Evolutionary conservation across 1,140 invertebrate species (phyloP).

Genomic region (Halyomorpha halys): DNA sequence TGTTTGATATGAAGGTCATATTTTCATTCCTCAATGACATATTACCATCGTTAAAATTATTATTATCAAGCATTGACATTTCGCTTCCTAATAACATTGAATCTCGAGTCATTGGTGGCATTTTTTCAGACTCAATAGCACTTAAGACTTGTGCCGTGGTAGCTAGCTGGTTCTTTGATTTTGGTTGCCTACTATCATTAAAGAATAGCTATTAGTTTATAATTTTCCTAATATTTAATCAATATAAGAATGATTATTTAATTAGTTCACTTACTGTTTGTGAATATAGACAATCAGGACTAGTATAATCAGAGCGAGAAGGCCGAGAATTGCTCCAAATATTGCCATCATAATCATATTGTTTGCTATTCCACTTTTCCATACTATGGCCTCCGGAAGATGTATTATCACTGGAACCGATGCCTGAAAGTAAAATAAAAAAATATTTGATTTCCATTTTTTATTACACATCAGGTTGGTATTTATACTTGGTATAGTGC

Average conservation of each 20-base stretch:
- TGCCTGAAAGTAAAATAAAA: slow-evolving; percentile 38
- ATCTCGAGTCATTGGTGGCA: slow-evolving; percentile 32
- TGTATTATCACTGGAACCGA: slow-evolving; percentile 65
- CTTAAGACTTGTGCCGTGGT: slow-evolving; percentile 31
- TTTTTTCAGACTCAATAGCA: slow-evolving; percentile 36
- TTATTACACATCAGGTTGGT: too few species aligned
- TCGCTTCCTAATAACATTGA: slow-evolving; percentile 27
- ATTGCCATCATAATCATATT: slow-evolving; percentile 53
- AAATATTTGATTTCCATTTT: too few species aligned
- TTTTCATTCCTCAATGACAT: slow-evolving; percentile 25
- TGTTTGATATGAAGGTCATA: slow-evolving; percentile 23
- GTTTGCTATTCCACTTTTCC: slow-evolving; percentile 41
- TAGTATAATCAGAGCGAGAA: slow-evolving; percentile 61
- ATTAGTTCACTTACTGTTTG: slow-evolving; percentile 49
- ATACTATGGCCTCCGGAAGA: slow-evolving; percentile 44
- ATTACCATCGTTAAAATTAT: slow-evolving; percentile 21
- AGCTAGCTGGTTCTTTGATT: slow-evolving; percentile 36
- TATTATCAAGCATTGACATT: slow-evolving; percentile 19
- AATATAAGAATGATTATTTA: neutral
- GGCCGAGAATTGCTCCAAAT: slow-evolving; percentile 56
- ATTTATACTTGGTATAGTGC: too few species aligned
- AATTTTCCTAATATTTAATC: neutral
- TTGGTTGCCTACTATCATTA: slow-evolving; percentile 41
- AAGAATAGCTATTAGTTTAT: neutral
- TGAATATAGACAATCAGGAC: slow-evolving; percentile 63